Conservation (phyloP, 1,140 invertebrate genomes). For the Pectinophora gossypiella region DNA sequence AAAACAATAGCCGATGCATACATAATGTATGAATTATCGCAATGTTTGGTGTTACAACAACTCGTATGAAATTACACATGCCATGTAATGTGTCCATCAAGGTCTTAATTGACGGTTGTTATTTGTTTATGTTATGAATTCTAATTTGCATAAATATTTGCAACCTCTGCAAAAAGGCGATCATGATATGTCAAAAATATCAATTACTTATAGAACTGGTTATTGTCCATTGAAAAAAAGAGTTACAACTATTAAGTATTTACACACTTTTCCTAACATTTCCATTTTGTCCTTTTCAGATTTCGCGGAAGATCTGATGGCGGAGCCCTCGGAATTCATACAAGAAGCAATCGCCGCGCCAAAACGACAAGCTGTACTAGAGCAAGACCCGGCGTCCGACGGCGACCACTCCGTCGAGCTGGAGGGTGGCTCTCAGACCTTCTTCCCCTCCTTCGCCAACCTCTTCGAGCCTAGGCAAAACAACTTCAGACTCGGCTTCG, state of each 20-base stretch:
- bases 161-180: too few relatives aligned
- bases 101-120: too few relatives aligned
- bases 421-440: slow-evolving; percentile 62
- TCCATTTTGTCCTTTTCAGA: slow-evolving; percentile 54
- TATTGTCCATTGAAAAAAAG: too few relatives aligned
- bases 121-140: too few relatives aligned
- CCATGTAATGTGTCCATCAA: too few relatives aligned
- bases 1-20: slow-evolving; percentile 1
- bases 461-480: slow-evolving; percentile 66
- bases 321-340: slow-evolving; percentile 67
- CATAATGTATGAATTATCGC: slow-evolving; percentile 1
- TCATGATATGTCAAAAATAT: too few relatives aligned
- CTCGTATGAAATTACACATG: background rate
- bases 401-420: slow-evolving; percentile 64
- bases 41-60: background rate
- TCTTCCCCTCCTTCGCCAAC: slow-evolving; percentile 70
- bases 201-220: too few relatives aligned
- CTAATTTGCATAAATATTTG: too few relatives aligned
- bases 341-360: slow-evolving; percentile 55
- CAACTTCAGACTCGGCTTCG: slow-evolving; percentile 53
- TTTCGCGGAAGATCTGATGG: slow-evolving; percentile 48
- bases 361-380: slow-evolving; percentile 19
- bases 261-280: too few relatives aligned
- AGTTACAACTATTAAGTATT: too few relatives aligned
- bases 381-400: slow-evolving; percentile 32